Evolutionary conservation across 2,113 vertebrate species (phyloP).

Genomic region (Perognathus longimembris): DNA sequence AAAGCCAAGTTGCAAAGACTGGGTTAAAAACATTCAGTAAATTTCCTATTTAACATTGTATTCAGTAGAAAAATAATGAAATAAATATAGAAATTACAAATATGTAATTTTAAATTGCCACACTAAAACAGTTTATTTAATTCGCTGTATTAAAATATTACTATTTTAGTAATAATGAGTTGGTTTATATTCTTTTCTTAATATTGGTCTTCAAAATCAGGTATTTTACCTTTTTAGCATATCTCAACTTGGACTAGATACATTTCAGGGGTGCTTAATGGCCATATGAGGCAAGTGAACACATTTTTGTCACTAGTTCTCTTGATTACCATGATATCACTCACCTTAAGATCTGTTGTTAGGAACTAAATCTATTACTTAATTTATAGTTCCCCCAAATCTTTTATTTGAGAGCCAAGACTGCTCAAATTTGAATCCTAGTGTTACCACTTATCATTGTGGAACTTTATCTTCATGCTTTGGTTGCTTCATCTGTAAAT

Average conservation of each 20-base stretch:
- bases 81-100: too few species aligned
- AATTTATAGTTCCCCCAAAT: not conserved
- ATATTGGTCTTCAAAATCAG: constrained; percentile 36
- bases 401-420: constrained; percentile 29
- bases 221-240: constrained; percentile 17
- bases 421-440: not conserved
- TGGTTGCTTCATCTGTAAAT: constrained; percentile 7
- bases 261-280: constrained; percentile 11
- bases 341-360: constrained; percentile 34
- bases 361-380: not conserved
- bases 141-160: constrained; percentile 6
- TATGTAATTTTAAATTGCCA: not conserved
- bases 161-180: constrained; percentile 33
- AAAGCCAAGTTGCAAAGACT: constrained; percentile 1
- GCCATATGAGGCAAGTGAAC: not conserved
- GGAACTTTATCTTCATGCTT: not conserved
- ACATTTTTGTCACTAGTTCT: not conserved
- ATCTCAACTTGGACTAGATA: not conserved
- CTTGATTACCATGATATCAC: not conserved
- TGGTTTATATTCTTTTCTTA: constrained; percentile 37
- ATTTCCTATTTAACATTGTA: not conserved
- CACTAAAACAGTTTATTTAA: constrained; percentile 34
- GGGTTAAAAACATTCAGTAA: constrained; percentile 11
- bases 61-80: constrained; percentile 36
- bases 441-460: not conserved